A percentile compares a stretch with the other conserved stretches of the same genome.
phyloP scores from a whole-genome alignment of 2,797 vertebrate species.

The Sebastes vulpes region DNA sequence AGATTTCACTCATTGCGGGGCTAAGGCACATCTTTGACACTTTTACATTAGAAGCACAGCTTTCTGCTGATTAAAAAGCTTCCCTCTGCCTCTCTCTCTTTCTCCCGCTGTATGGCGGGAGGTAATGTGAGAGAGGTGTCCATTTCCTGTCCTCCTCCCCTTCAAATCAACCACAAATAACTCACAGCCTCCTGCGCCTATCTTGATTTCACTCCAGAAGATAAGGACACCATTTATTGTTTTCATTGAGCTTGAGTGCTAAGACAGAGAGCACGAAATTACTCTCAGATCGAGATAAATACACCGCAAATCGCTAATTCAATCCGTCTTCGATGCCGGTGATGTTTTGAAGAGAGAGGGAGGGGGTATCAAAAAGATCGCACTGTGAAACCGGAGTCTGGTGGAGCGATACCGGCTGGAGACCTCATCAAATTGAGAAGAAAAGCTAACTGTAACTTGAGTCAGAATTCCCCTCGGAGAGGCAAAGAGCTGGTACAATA shows the following conservation, averaged over 20 bases:
- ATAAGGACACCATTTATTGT: slow-evolving; percentile 87
- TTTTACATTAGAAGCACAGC: slow-evolving; percentile 80
- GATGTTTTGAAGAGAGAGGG: slow-evolving; percentile 70
- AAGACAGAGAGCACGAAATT: slow-evolving; percentile 78
- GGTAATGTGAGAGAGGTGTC: slow-evolving; percentile 79
- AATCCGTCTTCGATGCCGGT: slow-evolving; percentile 70
- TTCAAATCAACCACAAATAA: slow-evolving; percentile 84
- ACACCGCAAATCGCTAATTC: slow-evolving; percentile 78
- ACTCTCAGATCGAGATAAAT: slow-evolving; percentile 81
- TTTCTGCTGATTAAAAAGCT: slow-evolving; percentile 78
- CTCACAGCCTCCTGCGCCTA: slow-evolving; percentile 75
- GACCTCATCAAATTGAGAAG: slow-evolving; percentile 69
- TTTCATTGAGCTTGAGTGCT: slow-evolving; percentile 82
- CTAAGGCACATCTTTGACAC: slow-evolving; percentile 80
- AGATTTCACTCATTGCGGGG: slow-evolving; percentile 71
- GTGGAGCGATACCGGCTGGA: slow-evolving; percentile 49
- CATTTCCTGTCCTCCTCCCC: slow-evolving; percentile 74
- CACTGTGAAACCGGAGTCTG: slow-evolving; percentile 66
- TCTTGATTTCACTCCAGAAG: slow-evolving; percentile 81
- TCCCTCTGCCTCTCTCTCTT: slow-evolving; percentile 31
- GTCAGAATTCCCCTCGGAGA: slow-evolving; percentile 49
- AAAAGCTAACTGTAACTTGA: slow-evolving; percentile 57
- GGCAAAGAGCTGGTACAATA: slow-evolving; percentile 29
- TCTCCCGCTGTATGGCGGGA: slow-evolving; percentile 46
- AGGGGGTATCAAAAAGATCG: slow-evolving; percentile 64